A percentile compares a stretch with the other conserved stretches of the same genome.
These are phyloP conservation scores for Cheilosia vulpina DNA, from an alignment of 2,888 invertebrate species.

Conservation along the genomic window DNA sequence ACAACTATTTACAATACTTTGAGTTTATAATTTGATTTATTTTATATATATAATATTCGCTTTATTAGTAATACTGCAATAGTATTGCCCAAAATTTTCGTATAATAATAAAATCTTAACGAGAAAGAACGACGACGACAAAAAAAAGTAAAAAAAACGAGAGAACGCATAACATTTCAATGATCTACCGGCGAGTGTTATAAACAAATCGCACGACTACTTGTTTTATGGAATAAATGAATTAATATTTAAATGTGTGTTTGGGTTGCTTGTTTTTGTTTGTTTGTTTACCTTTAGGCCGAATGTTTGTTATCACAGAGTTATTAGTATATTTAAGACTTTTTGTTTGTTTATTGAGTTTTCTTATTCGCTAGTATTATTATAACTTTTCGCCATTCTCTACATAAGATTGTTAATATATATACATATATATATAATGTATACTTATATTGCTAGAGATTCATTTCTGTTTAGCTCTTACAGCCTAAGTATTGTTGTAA, in stretches of 20 bases:
- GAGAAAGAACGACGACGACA: constrained; percentile 9
- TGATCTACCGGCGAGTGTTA: constrained; percentile 30
- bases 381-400: constrained; percentile 30
- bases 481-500: constrained; percentile 17
- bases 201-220: not conserved
- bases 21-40: constrained; percentile 13
- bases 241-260: constrained; percentile 17
- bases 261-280: constrained; percentile 19
- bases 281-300: constrained; percentile 47
- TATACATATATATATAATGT: not conserved
- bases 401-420: constrained; percentile 40
- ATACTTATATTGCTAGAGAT: constrained; percentile 49
- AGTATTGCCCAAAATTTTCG: constrained; percentile 40
- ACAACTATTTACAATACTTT: constrained; percentile 57
- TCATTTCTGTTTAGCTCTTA: constrained; percentile 32
- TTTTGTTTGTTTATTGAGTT: constrained; percentile 24
- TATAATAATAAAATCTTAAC: constrained; percentile 48
- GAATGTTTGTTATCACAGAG: constrained; percentile 69
- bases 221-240: constrained; percentile 18
- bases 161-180: constrained; percentile 16
- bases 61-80: constrained; percentile 58
- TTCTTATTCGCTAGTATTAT: constrained; percentile 37
- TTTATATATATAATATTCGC: constrained; percentile 21
- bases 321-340: constrained; percentile 61
- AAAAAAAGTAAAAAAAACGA: not conserved